Evolutionary conservation across 2,888 invertebrate species (phyloP), one percentile per base, ranked within the genome.

Genomic region (Lepetodrilus schrolli): DNA sequence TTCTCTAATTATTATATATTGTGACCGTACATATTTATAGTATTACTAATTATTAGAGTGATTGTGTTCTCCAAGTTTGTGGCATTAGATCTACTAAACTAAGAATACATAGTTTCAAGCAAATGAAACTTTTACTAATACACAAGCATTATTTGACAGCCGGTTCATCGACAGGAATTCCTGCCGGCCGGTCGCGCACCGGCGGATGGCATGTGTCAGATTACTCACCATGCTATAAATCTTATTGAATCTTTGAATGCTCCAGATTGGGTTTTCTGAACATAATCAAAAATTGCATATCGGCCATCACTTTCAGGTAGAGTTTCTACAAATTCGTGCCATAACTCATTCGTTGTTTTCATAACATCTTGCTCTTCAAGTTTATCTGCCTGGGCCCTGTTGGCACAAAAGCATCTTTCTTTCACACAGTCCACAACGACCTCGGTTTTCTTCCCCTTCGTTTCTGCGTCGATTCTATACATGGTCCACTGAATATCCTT

Each of bases 241-340:
- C 34, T 17, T 21, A 70, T 21, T 70, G 34, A 34, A 37, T 70
- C 70, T 48, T 50, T 49, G 37, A 8, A 36, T 7, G 34, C 8
- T 30, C 70, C 70, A 1, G 48, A 48, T 2, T 30, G 8, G 1
- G n/a, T 5, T 37, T 5, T 1, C 4, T 34, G 34, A 5, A 48
- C 49, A 30, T n/a, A 49, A 49, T 70, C 70, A 7, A 49, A 70
- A 34, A 70, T 49, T 21, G 70, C 70, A 49, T 70, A 70, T 70
- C 70, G 48, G n/a, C 48, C 17, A 4, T 10, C 37, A 4, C 5
- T 5, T 13, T 49, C 49, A n/a, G 70, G 70, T 38, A 70, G 17
- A 48, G 4, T 2, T 1, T 20, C 13, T 2, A 70, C 37, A 48
- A 70, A 70, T 7, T 70, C 13, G 3, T 4, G 5, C 13, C 26